phyloP scores from a whole-genome alignment of 2,888 invertebrate species.

The Plusia festucae region DNA sequence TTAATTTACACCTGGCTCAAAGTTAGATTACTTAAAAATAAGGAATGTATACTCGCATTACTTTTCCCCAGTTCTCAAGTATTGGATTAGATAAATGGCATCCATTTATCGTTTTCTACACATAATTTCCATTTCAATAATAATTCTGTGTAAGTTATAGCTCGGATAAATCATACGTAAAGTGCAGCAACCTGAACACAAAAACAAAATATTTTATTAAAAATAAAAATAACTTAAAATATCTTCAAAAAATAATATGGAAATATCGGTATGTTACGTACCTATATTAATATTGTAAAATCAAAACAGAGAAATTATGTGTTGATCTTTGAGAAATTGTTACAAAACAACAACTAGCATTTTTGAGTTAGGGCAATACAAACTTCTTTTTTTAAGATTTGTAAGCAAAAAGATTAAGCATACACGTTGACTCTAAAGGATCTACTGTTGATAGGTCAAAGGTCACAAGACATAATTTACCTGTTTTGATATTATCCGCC shows the following conservation, averaged over 20 bases:
- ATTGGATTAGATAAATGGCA: conserved; percentile 64
- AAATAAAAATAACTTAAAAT: conserved; percentile 7
- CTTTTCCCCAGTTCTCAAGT: conserved; percentile 44
- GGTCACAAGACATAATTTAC: conserved; percentile 39
- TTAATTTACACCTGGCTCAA: too few species aligned
- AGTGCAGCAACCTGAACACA: conserved; percentile 35
- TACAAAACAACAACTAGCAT: too few species aligned
- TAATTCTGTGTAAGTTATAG: conserved; percentile 72
- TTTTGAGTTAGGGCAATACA: neutral
- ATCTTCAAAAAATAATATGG: neutral
- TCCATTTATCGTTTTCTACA: conserved; percentile 70
- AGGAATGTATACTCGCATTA: conserved; percentile 36
- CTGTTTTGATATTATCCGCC: conserved; percentile 40
- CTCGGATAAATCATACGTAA: conserved; percentile 66
- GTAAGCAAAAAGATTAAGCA: neutral
- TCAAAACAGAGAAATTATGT: neutral
- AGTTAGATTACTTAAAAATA: neutral
- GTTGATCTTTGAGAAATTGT: neutral
- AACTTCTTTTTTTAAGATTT: neutral
- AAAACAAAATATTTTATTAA: conserved; percentile 21
- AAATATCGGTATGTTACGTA: neutral
- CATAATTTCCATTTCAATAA: conserved; percentile 71
- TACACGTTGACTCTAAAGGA: conserved; percentile 22
- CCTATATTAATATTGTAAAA: too few species aligned
- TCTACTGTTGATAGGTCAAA: conserved; percentile 41